These are phyloP conservation scores for Tonatia bakeri DNA, from an alignment of 2,113 vertebrate species.

Conservation along the genomic window DNA sequence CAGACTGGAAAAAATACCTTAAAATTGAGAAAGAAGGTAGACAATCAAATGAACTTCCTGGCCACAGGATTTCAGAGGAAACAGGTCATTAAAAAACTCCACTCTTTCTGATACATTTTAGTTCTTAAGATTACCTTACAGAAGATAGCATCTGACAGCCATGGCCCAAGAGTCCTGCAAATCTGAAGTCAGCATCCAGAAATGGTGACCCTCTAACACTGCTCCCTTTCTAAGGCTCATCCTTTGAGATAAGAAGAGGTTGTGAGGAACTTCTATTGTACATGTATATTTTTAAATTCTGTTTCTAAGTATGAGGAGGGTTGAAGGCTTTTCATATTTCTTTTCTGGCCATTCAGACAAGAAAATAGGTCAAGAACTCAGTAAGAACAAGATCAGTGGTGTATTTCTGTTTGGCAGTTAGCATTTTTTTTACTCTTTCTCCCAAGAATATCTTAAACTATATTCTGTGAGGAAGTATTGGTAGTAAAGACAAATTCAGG, in stretches of 20 bases:
- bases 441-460: neutral
- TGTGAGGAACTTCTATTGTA: neutral
- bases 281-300: slow-evolving; percentile 66
- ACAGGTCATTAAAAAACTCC: neutral
- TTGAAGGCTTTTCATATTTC: slow-evolving; percentile 65
- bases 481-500: neutral
- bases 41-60: slow-evolving; percentile 10
- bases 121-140: neutral
- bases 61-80: neutral
- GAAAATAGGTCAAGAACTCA: slow-evolving; percentile 70
- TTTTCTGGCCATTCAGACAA: slow-evolving; percentile 49
- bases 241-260: slow-evolving; percentile 20
- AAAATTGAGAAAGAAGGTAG: neutral
- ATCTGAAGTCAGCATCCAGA: neutral
- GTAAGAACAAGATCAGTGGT: slow-evolving; percentile 34
- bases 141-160: neutral
- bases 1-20: neutral
- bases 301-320: slow-evolving; percentile 58
- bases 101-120: neutral
- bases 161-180: neutral
- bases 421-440: slow-evolving; percentile 22
- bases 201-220: neutral
- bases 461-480: neutral
- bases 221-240: neutral
- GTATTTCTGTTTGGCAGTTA: slow-evolving; percentile 43